phyloP scores from a whole-genome alignment of 2,888 invertebrate species.

The Cheilosia urbana region DNA sequence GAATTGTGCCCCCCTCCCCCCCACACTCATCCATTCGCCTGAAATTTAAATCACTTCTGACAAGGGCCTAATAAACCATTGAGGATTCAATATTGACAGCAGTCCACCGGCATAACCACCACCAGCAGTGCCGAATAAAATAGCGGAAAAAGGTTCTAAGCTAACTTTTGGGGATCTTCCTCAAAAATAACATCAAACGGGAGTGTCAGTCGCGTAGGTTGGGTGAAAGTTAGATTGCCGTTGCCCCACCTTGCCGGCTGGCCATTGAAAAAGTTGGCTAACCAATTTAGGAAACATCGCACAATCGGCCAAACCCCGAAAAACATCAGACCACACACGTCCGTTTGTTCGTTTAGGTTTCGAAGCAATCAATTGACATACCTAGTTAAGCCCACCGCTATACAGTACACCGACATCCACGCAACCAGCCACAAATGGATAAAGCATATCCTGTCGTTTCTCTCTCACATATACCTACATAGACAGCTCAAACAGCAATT shows the following conservation, averaged over 20 bases:
- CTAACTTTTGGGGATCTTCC: conserved; percentile 28
- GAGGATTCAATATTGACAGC: conserved; percentile 72
- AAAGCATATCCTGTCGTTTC: conserved; percentile 30
- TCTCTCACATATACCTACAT: background rate
- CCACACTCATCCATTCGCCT: background rate
- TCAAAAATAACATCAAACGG: conserved; percentile 65
- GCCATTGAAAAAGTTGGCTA: conserved; percentile 58
- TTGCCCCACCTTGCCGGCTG: conserved; percentile 15
- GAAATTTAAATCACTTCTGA: conserved; percentile 69
- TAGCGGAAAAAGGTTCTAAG: conserved; percentile 53
- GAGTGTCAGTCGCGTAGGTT: conserved; percentile 30
- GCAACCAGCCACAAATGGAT: conserved; percentile 45
- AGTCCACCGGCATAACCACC: conserved; percentile 27
- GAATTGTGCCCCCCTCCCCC: background rate
- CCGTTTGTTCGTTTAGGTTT: conserved; percentile 65
- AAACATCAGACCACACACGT: conserved; percentile 71
- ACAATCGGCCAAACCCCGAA: conserved; percentile 60
- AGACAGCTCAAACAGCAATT: conserved; percentile 64
- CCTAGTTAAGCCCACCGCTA: conserved; percentile 46
- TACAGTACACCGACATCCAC: conserved; percentile 8
- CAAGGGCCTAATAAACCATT: conserved; percentile 71
- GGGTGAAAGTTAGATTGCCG: conserved; percentile 7
- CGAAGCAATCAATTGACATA: conserved; percentile 71
- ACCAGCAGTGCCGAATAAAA: conserved; percentile 16
- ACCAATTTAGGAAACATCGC: conserved; percentile 66